These are phyloP conservation scores for Lasiurus borealis DNA, from an alignment of 2,113 vertebrate species.

Conservation along the genomic window DNA sequence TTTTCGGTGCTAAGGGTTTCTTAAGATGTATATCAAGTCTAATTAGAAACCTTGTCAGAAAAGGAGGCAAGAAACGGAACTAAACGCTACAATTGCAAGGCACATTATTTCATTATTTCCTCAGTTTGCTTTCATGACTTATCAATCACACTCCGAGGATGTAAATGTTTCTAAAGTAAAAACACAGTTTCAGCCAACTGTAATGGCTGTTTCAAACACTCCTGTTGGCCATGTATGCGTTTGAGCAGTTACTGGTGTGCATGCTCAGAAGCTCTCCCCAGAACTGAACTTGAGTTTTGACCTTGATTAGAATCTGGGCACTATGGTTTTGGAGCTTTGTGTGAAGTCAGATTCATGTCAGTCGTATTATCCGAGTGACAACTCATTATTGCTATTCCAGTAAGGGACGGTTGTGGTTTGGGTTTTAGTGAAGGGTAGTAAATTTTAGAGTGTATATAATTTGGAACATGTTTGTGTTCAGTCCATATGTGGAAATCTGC, in stretches of 20 bases:
- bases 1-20: slow-evolving; percentile 40
- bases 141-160: slow-evolving; percentile 43
- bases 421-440: slow-evolving; percentile 73
- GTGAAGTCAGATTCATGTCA: slow-evolving; percentile 62
- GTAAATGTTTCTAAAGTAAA: slow-evolving; percentile 51
- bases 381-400: slow-evolving; percentile 70
- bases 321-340: slow-evolving; percentile 55
- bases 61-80: slow-evolving; percentile 28
- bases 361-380: slow-evolving; percentile 58
- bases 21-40: slow-evolving; percentile 26
- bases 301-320: slow-evolving; percentile 29
- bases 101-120: slow-evolving; percentile 68
- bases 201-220: slow-evolving; percentile 48
- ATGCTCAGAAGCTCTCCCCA: slow-evolving; percentile 1
- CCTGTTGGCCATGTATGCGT: not conserved
- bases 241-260: not conserved
- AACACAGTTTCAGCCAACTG: slow-evolving; percentile 47
- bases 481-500: slow-evolving; percentile 80
- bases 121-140: slow-evolving; percentile 66
- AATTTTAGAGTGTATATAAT: slow-evolving; percentile 77
- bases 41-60: slow-evolving; percentile 44
- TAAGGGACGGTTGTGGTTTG: slow-evolving; percentile 66
- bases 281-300: slow-evolving; percentile 47
- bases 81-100: slow-evolving; percentile 35
- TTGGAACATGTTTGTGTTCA: slow-evolving; percentile 73